Evolutionary conservation across 2,797 vertebrate genomes (phyloP).

Genomic region (Sternotherus odoratus): DNA sequence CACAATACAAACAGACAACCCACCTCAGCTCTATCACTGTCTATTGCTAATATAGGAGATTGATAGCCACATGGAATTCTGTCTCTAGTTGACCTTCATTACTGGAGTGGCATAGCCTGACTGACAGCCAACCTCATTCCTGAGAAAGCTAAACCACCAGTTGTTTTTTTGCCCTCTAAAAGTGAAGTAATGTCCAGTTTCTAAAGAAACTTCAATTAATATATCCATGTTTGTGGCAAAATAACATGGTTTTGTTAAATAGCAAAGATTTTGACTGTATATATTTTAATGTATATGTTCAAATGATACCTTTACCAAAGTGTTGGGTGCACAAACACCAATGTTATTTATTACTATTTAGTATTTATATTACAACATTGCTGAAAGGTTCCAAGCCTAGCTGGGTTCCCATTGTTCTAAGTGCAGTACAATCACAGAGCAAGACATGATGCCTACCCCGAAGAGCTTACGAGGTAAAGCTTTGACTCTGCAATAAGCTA

Average conservation of each 20-base stretch:
- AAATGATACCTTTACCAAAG: background rate
- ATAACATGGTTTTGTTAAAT: conserved; percentile 8
- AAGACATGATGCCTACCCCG: background rate
- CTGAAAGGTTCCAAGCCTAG: background rate
- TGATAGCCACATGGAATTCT: conserved; percentile 77
- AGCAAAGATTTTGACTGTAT: background rate
- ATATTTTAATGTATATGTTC: background rate
- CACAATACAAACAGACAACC: conserved; percentile 84
- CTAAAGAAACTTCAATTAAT: conserved; percentile 22
- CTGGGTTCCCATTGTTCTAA: rapidly evolving
- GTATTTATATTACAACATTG: too few relatives aligned
- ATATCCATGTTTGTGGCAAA: background rate
- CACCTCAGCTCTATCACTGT: conserved; percentile 82
- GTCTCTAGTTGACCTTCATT: conserved; percentile 80
- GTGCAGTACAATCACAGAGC: background rate
- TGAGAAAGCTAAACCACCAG: conserved; percentile 65
- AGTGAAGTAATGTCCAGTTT: conserved; percentile 38
- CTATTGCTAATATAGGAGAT: conserved; percentile 75
- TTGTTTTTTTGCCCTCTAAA: conserved; percentile 20
- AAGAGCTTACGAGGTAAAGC: background rate
- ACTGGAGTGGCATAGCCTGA: conserved; percentile 60
- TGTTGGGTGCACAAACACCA: background rate
- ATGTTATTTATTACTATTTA: rapidly evolving
- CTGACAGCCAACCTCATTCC: conserved; percentile 69
- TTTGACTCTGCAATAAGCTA: background rate